Percentiles rank a stretch among this genome's conserved stretches.
Evolutionary conservation across 2,888 invertebrate species (phyloP).

Genomic region (Epicampocera succincta): DNA sequence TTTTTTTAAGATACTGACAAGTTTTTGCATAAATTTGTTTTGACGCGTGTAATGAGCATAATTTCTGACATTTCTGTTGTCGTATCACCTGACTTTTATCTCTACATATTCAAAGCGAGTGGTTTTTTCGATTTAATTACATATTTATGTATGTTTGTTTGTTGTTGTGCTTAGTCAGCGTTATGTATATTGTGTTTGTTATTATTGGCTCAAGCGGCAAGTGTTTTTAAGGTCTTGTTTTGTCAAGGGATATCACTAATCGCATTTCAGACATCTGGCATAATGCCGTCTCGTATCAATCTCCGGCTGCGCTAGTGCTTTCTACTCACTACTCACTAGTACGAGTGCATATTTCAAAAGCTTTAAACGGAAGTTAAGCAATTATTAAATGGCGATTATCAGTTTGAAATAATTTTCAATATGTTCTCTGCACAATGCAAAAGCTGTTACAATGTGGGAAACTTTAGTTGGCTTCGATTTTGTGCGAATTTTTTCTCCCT

Average conservation of each 20-base stretch:
- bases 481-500: no score
- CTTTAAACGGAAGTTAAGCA: conserved; percentile 76
- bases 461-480: no score
- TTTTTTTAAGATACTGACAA: neutral
- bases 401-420: no score
- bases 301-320: conserved; percentile 5
- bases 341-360: conserved; percentile 33
- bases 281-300: conserved; percentile 36
- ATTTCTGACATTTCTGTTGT: conserved; percentile 59
- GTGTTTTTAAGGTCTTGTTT: conserved; percentile 44
- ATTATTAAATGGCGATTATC: no score
- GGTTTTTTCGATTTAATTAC: no score
- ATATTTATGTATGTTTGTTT: conserved; percentile 54
- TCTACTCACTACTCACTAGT: conserved; percentile 17
- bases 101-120: conserved; percentile 39
- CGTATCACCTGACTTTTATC: conserved; percentile 59
- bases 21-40: conserved; percentile 80
- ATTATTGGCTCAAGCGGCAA: conserved; percentile 45
- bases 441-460: no score
- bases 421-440: neutral
- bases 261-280: conserved; percentile 73
- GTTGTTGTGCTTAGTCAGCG: conserved; percentile 37
- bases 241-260: conserved; percentile 71
- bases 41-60: conserved; percentile 79
- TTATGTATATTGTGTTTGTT: conserved; percentile 33